Evolutionary conservation across 2,888 invertebrate genomes (phyloP).

Genomic region (Morpho achilles): DNA sequence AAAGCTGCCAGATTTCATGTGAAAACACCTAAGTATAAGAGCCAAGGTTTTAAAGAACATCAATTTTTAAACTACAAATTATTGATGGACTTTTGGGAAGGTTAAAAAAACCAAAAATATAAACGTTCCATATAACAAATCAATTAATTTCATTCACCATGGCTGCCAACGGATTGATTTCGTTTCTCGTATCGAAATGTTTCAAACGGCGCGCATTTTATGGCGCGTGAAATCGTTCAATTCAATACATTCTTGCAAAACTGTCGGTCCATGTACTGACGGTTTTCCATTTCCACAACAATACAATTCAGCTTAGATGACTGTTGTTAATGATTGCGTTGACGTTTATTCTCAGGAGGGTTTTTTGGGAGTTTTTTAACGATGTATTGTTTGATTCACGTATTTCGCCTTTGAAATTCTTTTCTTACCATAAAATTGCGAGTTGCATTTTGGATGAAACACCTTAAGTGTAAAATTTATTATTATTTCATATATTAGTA

Average conservation of each 20-base stretch:
- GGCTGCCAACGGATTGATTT: slow-evolving; percentile 59
- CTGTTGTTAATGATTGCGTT: slow-evolving; percentile 57
- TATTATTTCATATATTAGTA: too few relatives aligned
- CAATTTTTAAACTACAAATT: slow-evolving; percentile 6
- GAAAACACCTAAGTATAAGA: too few relatives aligned
- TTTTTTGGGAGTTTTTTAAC: slow-evolving; percentile 31
- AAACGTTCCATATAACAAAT: slow-evolving; percentile 63
- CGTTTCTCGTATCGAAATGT: slow-evolving; percentile 55
- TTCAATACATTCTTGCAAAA: slow-evolving; percentile 52
- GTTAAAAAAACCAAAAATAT: slow-evolving; percentile 15
- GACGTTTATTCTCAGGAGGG: slow-evolving; percentile 50
- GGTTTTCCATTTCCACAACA: slow-evolving; percentile 73
- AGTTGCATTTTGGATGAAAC: background rate
- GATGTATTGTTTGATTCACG: slow-evolving; percentile 26
- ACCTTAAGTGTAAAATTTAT: too few relatives aligned
- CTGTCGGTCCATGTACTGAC: slow-evolving; percentile 37
- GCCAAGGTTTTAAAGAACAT: background rate
- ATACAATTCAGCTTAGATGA: slow-evolving; percentile 60
- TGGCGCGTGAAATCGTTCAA: slow-evolving; percentile 74
- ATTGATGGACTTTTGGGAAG: slow-evolving; percentile 12
- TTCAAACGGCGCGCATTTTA: slow-evolving; percentile 63
- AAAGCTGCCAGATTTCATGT: too few relatives aligned
- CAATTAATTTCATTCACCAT: slow-evolving; percentile 76
- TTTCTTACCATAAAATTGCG: background rate
- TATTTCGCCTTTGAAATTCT: slow-evolving; percentile 12